These are phyloP conservation scores for Folsomia manolachei DNA, from an alignment of 2,888 invertebrate genomes.

Conservation along the genomic window DNA sequence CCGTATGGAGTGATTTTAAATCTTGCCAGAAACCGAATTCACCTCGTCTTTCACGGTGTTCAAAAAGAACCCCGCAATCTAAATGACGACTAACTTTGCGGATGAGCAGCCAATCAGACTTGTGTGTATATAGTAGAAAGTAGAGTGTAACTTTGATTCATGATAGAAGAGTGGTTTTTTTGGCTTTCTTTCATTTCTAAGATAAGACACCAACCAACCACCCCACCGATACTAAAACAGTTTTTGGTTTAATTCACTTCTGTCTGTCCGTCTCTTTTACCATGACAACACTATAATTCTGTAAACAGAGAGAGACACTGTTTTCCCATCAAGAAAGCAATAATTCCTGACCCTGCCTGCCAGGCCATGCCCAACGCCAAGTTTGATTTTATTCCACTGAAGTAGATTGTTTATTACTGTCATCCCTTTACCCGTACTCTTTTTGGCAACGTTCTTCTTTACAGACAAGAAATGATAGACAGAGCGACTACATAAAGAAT, in stretches of 20 bases:
- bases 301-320: not conserved
- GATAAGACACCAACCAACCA: no score
- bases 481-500: conserved; percentile 1
- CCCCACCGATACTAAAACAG: no score
- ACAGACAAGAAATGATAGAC: not conserved
- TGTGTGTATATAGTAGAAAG: no score
- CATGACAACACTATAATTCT: not conserved
- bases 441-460: not conserved
- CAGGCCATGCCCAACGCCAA: not conserved
- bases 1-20: not conserved
- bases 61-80: not conserved
- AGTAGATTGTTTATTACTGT: not conserved
- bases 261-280: not conserved
- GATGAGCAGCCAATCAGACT: no score
- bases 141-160: not conserved
- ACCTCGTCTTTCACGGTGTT: not conserved
- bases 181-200: not conserved
- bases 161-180: not conserved
- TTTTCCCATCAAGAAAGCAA: no score
- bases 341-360: no score
- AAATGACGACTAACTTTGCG: not conserved
- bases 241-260: no score
- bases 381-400: not conserved
- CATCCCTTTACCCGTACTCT: not conserved
- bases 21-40: not conserved